Base-by-base conservation (phyloP, 2,888 invertebrate genomes). In the Lochmaea capreae region DNA sequence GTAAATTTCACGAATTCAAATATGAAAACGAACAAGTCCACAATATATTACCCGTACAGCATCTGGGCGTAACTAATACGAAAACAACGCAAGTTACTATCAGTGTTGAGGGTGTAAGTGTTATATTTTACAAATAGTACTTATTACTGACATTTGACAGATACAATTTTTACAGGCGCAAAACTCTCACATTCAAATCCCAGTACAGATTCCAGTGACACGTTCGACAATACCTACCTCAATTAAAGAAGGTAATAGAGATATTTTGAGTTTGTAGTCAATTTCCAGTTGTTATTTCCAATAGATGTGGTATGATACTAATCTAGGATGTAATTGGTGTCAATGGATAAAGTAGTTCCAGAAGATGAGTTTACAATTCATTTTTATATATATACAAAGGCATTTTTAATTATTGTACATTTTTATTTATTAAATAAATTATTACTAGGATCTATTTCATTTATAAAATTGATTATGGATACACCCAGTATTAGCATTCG, bases 21-120 rank as follows among this genome's bases (percentile, higher is more conserved):
- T 26, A 59, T 14, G 22, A 6, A 12, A 33, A 33, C 9, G 39
- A 58, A 59, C 59, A 62, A 10, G 3, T 18, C 16, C 16, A 62
- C 3, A 10, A 59, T 39, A 12, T 33, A 33, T n/a, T 59, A 14
- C 26, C 39, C 14, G 14, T 14, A 12, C 18, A 62, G n/a, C 39
- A 62, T 16, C 9, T 2, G 9, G 18, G n/a, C 4, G 0, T 18
- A 16, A 16, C 10, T 10, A 62, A 16, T 43, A 16, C 39, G n/a
- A 62, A 18, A 62, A 62, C 62, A 39, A 42, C 62, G 5, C 62
- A 62, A 10, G 42, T 62, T 43, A 62, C 62, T n/a, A 18, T 62
- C 11, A 62, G 16, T 11, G 62, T 62, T 9, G 43, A 10, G 9
- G 62, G 18, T 16, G 62, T 62, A 43, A 62, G 62, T 62, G 2